Percentiles rank a stretch among this genome's conserved stretches.
Evolutionary conservation across 2,113 vertebrate species (phyloP).

Genomic region (Baryphthengus martii): DNA sequence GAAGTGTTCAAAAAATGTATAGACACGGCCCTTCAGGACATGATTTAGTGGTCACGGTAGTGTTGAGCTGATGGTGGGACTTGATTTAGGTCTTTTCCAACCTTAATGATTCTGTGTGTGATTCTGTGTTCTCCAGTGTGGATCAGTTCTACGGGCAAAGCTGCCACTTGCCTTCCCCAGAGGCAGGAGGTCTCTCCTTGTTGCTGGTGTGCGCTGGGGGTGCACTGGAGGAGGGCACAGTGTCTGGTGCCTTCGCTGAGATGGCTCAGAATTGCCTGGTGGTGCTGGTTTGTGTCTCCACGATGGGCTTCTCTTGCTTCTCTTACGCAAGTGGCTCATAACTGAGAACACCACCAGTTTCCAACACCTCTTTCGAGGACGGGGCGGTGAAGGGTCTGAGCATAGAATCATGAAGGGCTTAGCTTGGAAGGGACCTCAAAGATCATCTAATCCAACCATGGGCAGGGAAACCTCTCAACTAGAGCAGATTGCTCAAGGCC

Average conservation of each 20-base stretch:
- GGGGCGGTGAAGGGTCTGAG: background rate
- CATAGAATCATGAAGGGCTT: too few species aligned
- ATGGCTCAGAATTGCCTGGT: background rate
- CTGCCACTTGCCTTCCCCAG: background rate
- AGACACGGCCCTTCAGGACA: too few species aligned
- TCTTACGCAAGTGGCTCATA: background rate
- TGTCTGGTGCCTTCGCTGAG: background rate
- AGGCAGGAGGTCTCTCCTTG: background rate
- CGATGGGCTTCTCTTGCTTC: background rate
- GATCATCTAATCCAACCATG: too few species aligned
- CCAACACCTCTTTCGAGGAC: background rate
- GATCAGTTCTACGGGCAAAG: background rate
- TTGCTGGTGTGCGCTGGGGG: background rate
- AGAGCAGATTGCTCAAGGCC: too few species aligned
- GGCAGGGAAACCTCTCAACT: too few species aligned
- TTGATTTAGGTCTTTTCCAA: too few species aligned
- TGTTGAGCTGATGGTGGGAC: too few species aligned
- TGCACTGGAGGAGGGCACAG: background rate
- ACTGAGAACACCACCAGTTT: background rate
- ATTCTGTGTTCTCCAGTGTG: background rate
- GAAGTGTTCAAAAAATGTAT: too few species aligned
- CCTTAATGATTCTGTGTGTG: too few species aligned
- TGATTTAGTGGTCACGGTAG: too few species aligned
- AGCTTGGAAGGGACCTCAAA: too few species aligned
- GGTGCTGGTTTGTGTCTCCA: background rate